Evolutionary conservation across 2,797 vertebrate species (phyloP), one percentile per base, ranked within the genome.

Genomic region (Lithobates sylvaticus): DNA sequence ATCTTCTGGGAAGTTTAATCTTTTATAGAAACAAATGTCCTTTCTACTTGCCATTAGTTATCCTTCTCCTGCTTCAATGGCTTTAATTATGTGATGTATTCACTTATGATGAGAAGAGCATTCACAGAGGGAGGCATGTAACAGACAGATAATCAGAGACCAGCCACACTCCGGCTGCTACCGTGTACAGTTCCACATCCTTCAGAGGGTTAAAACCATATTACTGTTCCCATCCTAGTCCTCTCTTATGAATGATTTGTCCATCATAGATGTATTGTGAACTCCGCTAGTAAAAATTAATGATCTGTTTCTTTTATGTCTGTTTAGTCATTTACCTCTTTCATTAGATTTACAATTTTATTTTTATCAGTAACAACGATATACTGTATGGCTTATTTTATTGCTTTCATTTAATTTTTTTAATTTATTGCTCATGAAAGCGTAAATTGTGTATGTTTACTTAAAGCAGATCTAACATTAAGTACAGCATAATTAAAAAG

Each of bases 11-110:
- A 81, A 81, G 71, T 81, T 75, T 64, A 36, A 75, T 74, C 58
- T 75, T 75, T 80, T 85, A 54, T 42, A 75, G 44, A 81, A 81
- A 76, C 10, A 81, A 86, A 86, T 86, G 61, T 69, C 32, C 72
- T 76, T 69, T 76, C 47, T 21, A 26, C 72, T 65, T 36, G 42
- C 42, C 71, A 61, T 85, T 85, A 74, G 78, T 75, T 85, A 75
- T 81, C 50, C 34, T 72, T 76, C 72, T 36, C 84, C 36, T 50
- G 67, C 42, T 76, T 61, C 54, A 32, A 32, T 68, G 61, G 71
- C 65, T 81, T 70, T 86, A 86, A 86, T 86, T 86, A 81, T 68
- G 79, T 76, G 71, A 86, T 86, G 44, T 81, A 86, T 81, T 86
- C 74, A 44, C 64, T 58, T 70, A 67, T 69, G 84, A 67, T 74